Conservation (phyloP, 1,140 invertebrate species). For the Dreissena rostriformis region DNA sequence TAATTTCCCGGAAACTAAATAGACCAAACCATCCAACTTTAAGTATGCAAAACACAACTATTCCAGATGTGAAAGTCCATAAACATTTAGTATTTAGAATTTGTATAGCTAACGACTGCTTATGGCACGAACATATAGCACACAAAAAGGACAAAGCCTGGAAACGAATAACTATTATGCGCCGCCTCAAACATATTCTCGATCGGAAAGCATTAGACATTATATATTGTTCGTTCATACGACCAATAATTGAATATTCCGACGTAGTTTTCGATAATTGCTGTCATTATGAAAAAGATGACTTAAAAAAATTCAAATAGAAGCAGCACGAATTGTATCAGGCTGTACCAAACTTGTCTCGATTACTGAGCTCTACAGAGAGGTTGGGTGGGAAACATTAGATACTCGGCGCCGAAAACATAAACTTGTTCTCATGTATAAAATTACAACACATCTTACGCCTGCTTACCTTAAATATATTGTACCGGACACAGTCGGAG, state of each 20-base stretch:
- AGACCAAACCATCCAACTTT: neutral
- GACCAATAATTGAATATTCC: slow-evolving; percentile 37
- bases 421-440: neutral
- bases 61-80: neutral
- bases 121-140: neutral
- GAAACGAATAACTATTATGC: slow-evolving; percentile 12
- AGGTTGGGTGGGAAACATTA: neutral
- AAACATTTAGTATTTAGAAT: slow-evolving; percentile 28
- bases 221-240: slow-evolving; percentile 29
- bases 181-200: slow-evolving; percentile 5
- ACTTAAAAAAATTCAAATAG: slow-evolving; percentile 38
- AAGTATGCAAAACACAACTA: neutral
- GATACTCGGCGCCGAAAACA: neutral
- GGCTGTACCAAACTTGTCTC: slow-evolving; percentile 11
- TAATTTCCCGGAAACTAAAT: neutral
- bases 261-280: slow-evolving; percentile 24
- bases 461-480: neutral
- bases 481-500: neutral
- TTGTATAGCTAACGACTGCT: neutral
- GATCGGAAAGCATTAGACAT: slow-evolving; percentile 25
- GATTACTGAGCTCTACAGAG: neutral
- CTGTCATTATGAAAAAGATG: slow-evolving; percentile 1
- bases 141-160: slow-evolving; percentile 4
- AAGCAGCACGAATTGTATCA: slow-evolving; percentile 29
- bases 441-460: neutral